Evolutionary conservation across 2,797 vertebrate genomes (phyloP), one percentile per base, ranked within the genome.

Genomic region (Esox lucius): DNA sequence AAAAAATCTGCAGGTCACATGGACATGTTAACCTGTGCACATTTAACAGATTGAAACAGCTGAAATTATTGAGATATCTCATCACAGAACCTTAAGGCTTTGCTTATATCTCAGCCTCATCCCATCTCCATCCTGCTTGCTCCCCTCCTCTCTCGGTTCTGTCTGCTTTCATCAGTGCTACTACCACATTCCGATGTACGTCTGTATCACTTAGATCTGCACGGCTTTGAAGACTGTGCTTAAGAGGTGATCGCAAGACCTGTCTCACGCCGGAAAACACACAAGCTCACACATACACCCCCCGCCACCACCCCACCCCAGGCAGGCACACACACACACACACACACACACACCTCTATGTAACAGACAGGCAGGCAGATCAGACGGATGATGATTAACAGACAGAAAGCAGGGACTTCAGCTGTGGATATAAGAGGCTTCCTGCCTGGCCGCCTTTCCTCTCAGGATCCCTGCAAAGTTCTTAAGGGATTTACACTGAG

Each of bases 401-500:
- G 33, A 78, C 80, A 78, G 88, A 87, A 84, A 83, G 81, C 69
- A 81, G 77, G 77, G 88, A 90, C 88, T 90, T 89, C 28, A 87
- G 83, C 88, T 87, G 78, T 46, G 83, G 85, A 91, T 90, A 86
- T 87, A 89, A 85, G 81, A 73, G 82, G 81, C 31, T 42, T 8
- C 49, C 26, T 49, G 12, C 39, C 75, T 49, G 72, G 78, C 80
- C 76, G 79, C 85, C 71, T 84, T 77, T 89, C 87, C 84, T 59
- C 80, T 83, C 85, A 76, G 80, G 85, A 85, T 84, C 80, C 85
- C 56, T 61, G 19, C 78, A 90, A 90, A 82, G 85, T 90, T 90
- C 88, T 91, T 90, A 91, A 83, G 85, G 85, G 91, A 91, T 91
- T 93, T 92, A 84, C 87, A 88, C 86, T 22, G n/a, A 24, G 56